phyloP scores from a whole-genome alignment of 2,888 invertebrate genomes.

The Gryllus longicercus region DNA sequence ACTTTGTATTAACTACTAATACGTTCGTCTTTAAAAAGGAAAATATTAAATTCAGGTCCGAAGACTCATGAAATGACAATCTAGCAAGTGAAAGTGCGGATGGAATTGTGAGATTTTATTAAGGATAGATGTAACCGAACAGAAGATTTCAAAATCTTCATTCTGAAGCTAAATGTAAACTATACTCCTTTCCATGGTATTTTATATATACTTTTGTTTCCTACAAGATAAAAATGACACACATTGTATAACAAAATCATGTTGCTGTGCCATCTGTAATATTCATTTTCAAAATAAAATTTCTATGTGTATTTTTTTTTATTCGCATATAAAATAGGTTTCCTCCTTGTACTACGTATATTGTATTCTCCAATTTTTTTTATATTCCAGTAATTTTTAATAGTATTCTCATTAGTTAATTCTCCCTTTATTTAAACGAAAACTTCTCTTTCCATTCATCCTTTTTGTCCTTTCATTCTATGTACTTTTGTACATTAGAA shows the following conservation, averaged over 20 bases:
- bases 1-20: too few species aligned
- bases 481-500: too few species aligned
- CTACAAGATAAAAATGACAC: neutral
- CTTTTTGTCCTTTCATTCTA: too few species aligned
- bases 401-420: too few species aligned
- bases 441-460: too few species aligned
- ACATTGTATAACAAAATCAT: neutral
- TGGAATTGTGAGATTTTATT: neutral
- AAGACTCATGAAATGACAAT: neutral
- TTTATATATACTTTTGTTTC: neutral
- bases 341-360: too few species aligned
- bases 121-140: neutral
- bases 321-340: too few species aligned
- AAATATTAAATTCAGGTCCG: neutral
- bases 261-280: constrained; percentile 8
- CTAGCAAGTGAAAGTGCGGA: neutral
- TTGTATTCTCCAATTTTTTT: too few species aligned
- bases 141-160: too few species aligned
- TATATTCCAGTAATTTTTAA: too few species aligned
- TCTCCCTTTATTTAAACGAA: too few species aligned
- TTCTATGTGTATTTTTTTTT: neutral
- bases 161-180: neutral
- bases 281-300: constrained; percentile 11
- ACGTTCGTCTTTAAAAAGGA: neutral
- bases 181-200: neutral